phyloP scores from a whole-genome alignment of 1,140 invertebrate genomes.

The Drosophila kohkoa region DNA sequence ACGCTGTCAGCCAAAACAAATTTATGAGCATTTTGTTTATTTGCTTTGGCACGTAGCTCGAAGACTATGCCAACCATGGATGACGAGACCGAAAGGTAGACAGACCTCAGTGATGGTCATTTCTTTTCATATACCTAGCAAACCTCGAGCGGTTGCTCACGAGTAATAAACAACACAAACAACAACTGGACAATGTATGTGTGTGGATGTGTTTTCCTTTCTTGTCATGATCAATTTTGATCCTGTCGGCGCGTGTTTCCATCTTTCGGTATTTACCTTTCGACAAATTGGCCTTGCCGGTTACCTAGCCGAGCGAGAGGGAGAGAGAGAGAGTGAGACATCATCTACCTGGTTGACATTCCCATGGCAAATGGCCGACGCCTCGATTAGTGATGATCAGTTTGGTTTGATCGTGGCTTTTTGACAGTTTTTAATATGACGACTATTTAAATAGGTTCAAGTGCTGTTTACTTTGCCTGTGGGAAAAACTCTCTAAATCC shows the following conservation, averaged over 20 bases:
- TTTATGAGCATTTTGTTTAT: conserved; percentile 68
- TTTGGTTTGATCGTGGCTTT: conserved; percentile 76
- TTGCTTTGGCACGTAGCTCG: conserved; percentile 45
- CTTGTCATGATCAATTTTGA: conserved; percentile 69
- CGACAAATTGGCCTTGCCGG: conserved; percentile 28
- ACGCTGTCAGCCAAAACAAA: conserved; percentile 59
- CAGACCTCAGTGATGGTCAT: neutral
- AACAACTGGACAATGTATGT: conserved; percentile 23
- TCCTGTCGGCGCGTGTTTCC: conserved; percentile 78
- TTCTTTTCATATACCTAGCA: neutral
- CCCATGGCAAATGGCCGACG: conserved; percentile 40
- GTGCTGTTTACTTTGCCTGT: conserved; percentile 57
- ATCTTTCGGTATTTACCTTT: conserved; percentile 67
- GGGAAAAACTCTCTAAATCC: conserved; percentile 52
- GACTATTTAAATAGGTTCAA: conserved; percentile 80
- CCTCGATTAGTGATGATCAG: conserved; percentile 66
- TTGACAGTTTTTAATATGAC: conserved; percentile 71
- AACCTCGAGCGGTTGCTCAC: conserved; percentile 10
- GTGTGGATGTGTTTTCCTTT: conserved; percentile 37
- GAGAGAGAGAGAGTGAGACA: too few species aligned
- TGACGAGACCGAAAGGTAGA: conserved; percentile 16
- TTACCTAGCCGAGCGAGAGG: conserved; percentile 47
- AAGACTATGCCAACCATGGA: neutral
- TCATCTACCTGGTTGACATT: conserved; percentile 52
- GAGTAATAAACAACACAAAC: conserved; percentile 44